These are phyloP conservation scores for Caprella mutica DNA, from an alignment of 2,888 invertebrate species.

Conservation along the genomic window DNA sequence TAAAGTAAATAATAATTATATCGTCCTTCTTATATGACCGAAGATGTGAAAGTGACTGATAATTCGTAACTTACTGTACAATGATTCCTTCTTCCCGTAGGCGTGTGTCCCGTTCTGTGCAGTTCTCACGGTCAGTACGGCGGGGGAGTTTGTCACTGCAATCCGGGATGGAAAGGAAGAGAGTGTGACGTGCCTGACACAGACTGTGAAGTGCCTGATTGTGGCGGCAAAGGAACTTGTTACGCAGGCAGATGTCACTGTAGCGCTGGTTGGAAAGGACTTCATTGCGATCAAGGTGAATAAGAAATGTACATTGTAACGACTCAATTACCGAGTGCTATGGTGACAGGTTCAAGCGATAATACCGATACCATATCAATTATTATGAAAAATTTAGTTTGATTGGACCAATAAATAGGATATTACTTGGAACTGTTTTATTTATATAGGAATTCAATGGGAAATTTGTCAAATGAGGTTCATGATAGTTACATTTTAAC, in stretches of 20 bases:
- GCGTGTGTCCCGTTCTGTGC: slow-evolving; percentile 91
- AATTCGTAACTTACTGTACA: slow-evolving; percentile 30
- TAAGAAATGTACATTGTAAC: neutral
- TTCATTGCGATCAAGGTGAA: slow-evolving; percentile 52
- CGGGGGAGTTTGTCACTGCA: slow-evolving; percentile 69
- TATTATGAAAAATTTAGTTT: neutral
- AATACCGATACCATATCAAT: too few species aligned
- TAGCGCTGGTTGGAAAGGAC: slow-evolving; percentile 85
- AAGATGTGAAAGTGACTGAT: too few species aligned
- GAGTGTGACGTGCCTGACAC: slow-evolving; percentile 80
- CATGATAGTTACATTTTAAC: too few species aligned
- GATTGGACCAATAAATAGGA: neutral
- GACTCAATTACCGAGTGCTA: neutral
- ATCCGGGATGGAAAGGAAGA: slow-evolving; percentile 76
- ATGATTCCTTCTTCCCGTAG: slow-evolving; percentile 78
- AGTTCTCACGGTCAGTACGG: slow-evolving; percentile 84
- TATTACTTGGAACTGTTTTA: neutral
- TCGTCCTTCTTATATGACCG: too few species aligned
- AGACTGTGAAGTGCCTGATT: slow-evolving; percentile 84
- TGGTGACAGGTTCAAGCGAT: too few species aligned
- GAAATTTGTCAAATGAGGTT: too few species aligned
- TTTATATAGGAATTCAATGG: too few species aligned
- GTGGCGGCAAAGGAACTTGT: slow-evolving; percentile 86
- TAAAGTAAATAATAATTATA: too few species aligned
- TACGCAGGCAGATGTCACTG: slow-evolving; percentile 86